Evolutionary conservation across 2,113 vertebrate species (phyloP).

Genomic region (Cariama cristata): DNA sequence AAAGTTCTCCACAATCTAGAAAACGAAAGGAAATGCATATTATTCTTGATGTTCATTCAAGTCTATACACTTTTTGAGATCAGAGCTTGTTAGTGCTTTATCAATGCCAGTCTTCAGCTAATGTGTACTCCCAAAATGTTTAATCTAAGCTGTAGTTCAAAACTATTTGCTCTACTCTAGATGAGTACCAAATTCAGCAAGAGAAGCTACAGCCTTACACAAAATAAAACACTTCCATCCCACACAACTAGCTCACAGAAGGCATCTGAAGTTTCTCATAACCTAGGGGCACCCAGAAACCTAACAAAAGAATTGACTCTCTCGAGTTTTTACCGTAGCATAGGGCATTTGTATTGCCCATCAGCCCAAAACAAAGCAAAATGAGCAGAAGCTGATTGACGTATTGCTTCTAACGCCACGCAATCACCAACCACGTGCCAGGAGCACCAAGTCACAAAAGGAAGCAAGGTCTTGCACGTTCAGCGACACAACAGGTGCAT

Average conservation of each 20-base stretch:
- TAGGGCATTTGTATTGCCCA: not conserved
- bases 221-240: not conserved
- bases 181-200: not conserved
- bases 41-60: not conserved
- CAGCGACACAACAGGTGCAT: not conserved
- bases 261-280: not conserved
- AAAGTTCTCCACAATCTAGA: not conserved
- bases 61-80: not conserved
- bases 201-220: not conserved
- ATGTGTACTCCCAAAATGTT: not conserved
- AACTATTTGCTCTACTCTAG: not conserved
- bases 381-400: not conserved
- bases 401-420: fast-evolving
- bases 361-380: not conserved
- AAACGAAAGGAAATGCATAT: not conserved
- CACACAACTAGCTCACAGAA: not conserved
- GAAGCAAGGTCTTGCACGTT: fast-evolving
- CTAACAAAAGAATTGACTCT: not conserved
- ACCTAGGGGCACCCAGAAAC: not conserved
- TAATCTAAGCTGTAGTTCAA: not conserved
- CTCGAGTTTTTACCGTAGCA: fast-evolving
- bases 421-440: fast-evolving
- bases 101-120: not conserved
- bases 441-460: fast-evolving
- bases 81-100: not conserved